Conservation (phyloP, 1,140 invertebrate genomes). For the Psix sp. region DNA sequence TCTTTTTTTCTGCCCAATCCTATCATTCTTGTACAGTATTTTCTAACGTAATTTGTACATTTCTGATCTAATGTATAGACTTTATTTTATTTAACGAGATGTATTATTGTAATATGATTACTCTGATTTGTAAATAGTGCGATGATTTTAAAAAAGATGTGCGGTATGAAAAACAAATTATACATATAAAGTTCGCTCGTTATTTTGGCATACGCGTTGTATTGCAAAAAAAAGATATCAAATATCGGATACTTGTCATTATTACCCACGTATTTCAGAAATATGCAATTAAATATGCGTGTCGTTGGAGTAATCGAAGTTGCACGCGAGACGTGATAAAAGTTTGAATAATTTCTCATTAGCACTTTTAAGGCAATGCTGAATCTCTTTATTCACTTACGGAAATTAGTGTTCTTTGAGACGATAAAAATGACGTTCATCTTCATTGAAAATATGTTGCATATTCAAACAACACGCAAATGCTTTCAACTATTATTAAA, state of each 20-base stretch:
- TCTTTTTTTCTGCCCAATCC: neutral
- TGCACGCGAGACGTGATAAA: conserved; percentile 44
- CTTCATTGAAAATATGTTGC: conserved; percentile 48
- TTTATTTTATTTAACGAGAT: conserved; percentile 28
- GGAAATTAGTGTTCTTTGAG: conserved; percentile 54
- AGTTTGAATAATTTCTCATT: conserved; percentile 58
- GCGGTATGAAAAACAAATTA: neutral
- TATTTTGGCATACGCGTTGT: conserved; percentile 27
- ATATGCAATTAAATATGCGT: conserved; percentile 41
- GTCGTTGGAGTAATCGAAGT: conserved; percentile 47
- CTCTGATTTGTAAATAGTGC: conserved; percentile 34
- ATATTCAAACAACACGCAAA: conserved; percentile 54
- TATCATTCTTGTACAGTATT: conserved; percentile 30
- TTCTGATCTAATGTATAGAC: conserved; percentile 20
- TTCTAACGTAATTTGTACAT: conserved; percentile 40
- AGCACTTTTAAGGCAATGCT: conserved; percentile 40
- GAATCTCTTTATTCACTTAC: conserved; percentile 54
- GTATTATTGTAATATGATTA: conserved; percentile 23
- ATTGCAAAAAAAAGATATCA: neutral
- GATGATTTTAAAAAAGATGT: conserved; percentile 1
- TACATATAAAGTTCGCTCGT: conserved; percentile 4
- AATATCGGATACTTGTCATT: conserved; percentile 1
- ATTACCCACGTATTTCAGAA: conserved; percentile 3
- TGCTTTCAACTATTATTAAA: conserved; percentile 51
- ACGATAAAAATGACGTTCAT: conserved; percentile 43